phyloP scores from a whole-genome alignment of 2,113 vertebrate genomes.

The Colius striatus region DNA sequence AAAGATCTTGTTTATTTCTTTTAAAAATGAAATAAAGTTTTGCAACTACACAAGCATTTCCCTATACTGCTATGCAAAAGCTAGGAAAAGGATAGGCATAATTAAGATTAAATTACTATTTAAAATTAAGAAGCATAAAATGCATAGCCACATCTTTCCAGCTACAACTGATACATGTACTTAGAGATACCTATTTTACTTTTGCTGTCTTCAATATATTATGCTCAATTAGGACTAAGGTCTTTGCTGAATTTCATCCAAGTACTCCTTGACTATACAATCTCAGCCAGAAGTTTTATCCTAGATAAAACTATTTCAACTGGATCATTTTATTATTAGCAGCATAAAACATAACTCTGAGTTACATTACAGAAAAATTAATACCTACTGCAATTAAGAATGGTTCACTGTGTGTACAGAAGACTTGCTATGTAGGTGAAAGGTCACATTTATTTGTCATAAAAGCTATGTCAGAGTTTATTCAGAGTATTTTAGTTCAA shows the following conservation, averaged over 20 bases:
- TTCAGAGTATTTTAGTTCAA: not conserved
- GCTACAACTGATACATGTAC: not conserved
- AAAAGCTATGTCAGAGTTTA: not conserved
- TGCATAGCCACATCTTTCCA: not conserved
- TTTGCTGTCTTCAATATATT: not conserved
- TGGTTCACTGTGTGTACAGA: not conserved
- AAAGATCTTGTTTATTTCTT: not conserved
- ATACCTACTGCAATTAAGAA: not conserved
- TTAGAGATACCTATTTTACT: not conserved
- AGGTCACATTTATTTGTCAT: not conserved
- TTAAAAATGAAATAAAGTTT: not conserved
- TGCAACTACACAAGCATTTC: not conserved
- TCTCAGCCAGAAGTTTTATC: not conserved
- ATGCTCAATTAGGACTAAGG: not conserved
- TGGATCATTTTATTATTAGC: not conserved
- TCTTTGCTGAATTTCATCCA: not conserved
- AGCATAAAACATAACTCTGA: not conserved
- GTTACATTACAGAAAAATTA: not conserved
- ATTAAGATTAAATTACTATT: not conserved
- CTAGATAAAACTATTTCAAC: not conserved
- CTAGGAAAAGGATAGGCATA: not conserved
- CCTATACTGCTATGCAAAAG: not conserved
- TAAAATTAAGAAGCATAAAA: not conserved
- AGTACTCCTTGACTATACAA: not conserved
- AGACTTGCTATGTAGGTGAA: not conserved